Percentiles rank a stretch among this genome's conserved stretches.
These are phyloP conservation scores for Siphonodentalium dalli DNA, from an alignment of 2,888 invertebrate species.

Conservation along the genomic window DNA sequence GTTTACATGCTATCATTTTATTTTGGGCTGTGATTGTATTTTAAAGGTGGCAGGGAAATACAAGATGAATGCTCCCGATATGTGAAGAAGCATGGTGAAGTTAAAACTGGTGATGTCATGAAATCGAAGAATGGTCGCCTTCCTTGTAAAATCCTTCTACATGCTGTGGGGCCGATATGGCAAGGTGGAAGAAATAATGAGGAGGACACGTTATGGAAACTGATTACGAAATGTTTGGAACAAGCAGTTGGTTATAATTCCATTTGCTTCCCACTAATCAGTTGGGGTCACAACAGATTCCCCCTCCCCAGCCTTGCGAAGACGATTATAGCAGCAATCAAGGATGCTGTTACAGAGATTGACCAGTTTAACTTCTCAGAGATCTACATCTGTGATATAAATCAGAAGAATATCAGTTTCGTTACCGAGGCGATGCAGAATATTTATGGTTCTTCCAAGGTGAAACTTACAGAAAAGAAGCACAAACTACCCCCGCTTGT, in stretches of 20 bases:
- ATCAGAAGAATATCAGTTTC: slow-evolving; percentile 20
- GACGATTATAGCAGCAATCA: background rate
- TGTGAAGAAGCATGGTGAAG: slow-evolving; percentile 17
- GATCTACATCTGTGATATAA: slow-evolving; percentile 33
- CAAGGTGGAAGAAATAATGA: slow-evolving; percentile 29
- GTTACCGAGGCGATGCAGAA: slow-evolving; percentile 24
- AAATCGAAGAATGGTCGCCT: no score
- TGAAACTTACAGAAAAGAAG: background rate
- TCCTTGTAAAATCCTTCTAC: slow-evolving; percentile 30
- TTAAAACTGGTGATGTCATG: slow-evolving; percentile 30
- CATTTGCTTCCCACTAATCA: no score
- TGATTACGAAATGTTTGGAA: slow-evolving; percentile 24
- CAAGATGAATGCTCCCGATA: slow-evolving; percentile 34
- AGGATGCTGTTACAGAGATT: slow-evolving; percentile 15
- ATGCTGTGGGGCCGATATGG: slow-evolving; percentile 37
- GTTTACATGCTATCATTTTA: no score
- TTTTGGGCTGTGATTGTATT: no score
- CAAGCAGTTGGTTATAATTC: slow-evolving; percentile 14
- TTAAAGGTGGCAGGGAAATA: slow-evolving; percentile 37
- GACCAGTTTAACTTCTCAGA: slow-evolving; percentile 19
- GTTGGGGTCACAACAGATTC: no score
- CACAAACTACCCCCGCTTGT: no score
- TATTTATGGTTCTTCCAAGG: background rate
- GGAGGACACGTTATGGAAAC: slow-evolving; percentile 18
- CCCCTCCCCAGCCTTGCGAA: slow-evolving; percentile 3